Conservation (phyloP, 2,888 invertebrate species). For the Polylopha cassiicola region DNA sequence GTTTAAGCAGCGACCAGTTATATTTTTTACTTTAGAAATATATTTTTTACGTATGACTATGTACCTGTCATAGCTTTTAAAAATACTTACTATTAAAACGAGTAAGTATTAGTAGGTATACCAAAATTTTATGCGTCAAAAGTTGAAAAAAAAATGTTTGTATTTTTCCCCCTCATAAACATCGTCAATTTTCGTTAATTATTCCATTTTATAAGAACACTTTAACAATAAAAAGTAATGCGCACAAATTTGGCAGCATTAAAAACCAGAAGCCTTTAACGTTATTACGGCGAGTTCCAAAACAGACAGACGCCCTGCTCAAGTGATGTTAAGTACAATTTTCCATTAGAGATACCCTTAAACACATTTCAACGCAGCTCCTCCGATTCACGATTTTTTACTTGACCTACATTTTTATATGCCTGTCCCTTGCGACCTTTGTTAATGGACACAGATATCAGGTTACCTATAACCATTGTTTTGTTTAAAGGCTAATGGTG, state of each 20-base stretch:
- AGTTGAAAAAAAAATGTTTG: too few species aligned
- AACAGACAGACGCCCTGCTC: not conserved
- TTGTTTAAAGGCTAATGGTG: slow-evolving; percentile 23
- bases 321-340: slow-evolving; percentile 1
- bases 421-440: slow-evolving; percentile 9
- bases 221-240: too few species aligned
- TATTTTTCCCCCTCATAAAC: too few species aligned
- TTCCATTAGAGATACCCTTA: not conserved
- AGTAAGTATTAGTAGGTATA: too few species aligned
- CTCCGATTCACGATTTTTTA: slow-evolving; percentile 3
- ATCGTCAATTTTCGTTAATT: too few species aligned
- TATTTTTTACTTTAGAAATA: too few species aligned
- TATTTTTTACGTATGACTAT: too few species aligned
- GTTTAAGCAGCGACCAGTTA: too few species aligned
- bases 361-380: not conserved
- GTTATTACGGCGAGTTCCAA: not conserved
- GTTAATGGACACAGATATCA: slow-evolving; percentile 21
- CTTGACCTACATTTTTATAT: slow-evolving; percentile 13
- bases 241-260: not conserved
- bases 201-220: too few species aligned
- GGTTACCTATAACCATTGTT: slow-evolving; percentile 20
- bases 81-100: too few species aligned
- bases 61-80: too few species aligned
- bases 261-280: not conserved
- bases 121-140: too few species aligned